phyloP scores from a whole-genome alignment of 2,113 vertebrate species.

The Petroica traversi region DNA sequence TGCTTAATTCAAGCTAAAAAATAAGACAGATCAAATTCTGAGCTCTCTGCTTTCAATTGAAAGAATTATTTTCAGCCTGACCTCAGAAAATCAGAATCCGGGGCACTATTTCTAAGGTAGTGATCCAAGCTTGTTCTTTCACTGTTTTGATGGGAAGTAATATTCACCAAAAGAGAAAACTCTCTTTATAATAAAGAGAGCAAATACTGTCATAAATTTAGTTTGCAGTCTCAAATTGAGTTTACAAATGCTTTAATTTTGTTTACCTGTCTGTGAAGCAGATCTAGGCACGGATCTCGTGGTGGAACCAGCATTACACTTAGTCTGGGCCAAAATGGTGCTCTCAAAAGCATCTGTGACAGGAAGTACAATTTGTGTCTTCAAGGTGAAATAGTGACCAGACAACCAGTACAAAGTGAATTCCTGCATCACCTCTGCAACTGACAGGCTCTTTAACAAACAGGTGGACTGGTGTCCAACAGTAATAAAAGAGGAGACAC shows the following conservation, averaged over 20 bases:
- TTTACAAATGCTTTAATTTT: not conserved
- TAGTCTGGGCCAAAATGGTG: constrained; percentile 76
- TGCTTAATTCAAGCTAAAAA: not conserved
- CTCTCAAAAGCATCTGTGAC: constrained; percentile 80
- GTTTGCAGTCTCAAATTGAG: not conserved
- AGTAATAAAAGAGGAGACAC: not conserved
- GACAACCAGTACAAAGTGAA: not conserved
- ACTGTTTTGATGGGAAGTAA: not conserved
- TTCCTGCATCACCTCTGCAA: not conserved
- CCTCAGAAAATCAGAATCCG: not conserved
- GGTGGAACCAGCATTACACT: constrained; percentile 71
- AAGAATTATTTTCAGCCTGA: not conserved
- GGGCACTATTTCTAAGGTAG: not conserved
- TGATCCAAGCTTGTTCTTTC: not conserved
- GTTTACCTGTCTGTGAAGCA: constrained; percentile 90
- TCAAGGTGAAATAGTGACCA: constrained; percentile 14
- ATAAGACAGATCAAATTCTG: not conserved
- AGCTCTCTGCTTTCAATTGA: not conserved
- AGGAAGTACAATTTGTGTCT: constrained; percentile 63
- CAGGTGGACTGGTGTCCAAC: not conserved
- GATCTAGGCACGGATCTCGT: constrained; percentile 81
- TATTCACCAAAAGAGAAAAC: not conserved
- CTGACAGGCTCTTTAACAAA: not conserved
- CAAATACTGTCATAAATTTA: not conserved
- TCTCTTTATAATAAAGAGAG: not conserved